Conservation (phyloP, 2,888 invertebrate genomes). For the Cerastoderma edule region DNA sequence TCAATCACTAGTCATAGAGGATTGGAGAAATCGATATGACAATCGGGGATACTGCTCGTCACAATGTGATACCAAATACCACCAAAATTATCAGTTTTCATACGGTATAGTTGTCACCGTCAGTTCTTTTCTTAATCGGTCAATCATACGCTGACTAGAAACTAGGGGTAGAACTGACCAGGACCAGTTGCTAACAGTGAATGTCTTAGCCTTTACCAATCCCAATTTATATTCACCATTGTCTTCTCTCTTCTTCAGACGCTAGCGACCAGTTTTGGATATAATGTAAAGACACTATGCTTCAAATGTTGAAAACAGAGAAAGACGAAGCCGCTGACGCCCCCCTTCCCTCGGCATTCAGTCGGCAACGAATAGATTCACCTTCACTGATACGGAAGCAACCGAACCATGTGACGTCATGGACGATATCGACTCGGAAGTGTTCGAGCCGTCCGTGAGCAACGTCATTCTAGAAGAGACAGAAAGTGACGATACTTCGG, state of each 20-base stretch:
- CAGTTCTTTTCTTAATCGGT: too few species aligned
- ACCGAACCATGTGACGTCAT: constrained; percentile 26
- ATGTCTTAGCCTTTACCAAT: too few species aligned
- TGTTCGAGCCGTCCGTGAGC: constrained; percentile 34
- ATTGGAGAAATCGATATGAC: too few species aligned
- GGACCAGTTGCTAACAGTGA: too few species aligned
- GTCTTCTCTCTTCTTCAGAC: background rate
- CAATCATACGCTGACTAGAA: too few species aligned
- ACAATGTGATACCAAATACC: too few species aligned
- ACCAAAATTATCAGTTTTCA: too few species aligned
- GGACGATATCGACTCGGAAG: constrained; percentile 44
- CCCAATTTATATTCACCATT: background rate
- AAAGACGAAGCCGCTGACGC: constrained; percentile 13
- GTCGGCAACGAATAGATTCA: constrained; percentile 58
- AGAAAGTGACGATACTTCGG: constrained; percentile 55
- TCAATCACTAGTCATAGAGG: too few species aligned
- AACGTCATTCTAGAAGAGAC: constrained; percentile 31
- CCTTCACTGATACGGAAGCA: constrained; percentile 62
- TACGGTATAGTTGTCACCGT: too few species aligned
- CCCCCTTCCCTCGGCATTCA: constrained; percentile 68
- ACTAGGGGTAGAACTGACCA: too few species aligned
- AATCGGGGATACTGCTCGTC: too few species aligned
- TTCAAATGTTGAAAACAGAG: constrained; percentile 24
- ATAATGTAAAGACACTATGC: constrained; percentile 21
- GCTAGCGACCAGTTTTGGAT: background rate